phyloP scores from a whole-genome alignment of 2,113 vertebrate genomes.

The Alaudala cheleensis region DNA sequence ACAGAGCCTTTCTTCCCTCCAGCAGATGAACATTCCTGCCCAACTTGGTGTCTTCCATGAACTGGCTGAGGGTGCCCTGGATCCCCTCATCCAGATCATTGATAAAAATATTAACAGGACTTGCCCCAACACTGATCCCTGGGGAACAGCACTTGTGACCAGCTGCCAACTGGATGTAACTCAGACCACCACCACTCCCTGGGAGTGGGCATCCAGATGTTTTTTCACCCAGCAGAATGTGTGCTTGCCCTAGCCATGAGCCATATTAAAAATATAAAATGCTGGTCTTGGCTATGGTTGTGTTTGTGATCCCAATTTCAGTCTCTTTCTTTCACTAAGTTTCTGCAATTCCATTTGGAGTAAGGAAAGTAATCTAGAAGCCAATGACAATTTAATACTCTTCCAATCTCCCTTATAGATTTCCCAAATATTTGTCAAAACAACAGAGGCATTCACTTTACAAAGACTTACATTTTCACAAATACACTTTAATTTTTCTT shows the following conservation, averaged over 20 bases:
- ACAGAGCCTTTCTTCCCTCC: neutral
- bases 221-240: neutral
- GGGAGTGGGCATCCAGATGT: neutral
- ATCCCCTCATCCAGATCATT: neutral
- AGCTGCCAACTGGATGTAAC: neutral
- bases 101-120: neutral
- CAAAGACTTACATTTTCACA: neutral
- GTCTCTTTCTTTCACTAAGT: neutral
- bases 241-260: neutral
- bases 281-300: rapidly evolving
- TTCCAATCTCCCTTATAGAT: neutral
- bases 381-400: neutral
- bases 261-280: neutral
- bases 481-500: neutral
- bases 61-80: neutral
- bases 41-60: neutral
- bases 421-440: neutral
- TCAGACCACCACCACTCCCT: neutral
- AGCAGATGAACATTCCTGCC: neutral
- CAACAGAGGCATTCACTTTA: neutral
- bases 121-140: neutral
- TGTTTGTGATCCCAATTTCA: neutral
- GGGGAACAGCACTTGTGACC: neutral
- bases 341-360: neutral
- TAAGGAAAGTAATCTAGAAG: neutral